phyloP scores from a whole-genome alignment of 2,797 vertebrate species.

The Anabas testudineus region DNA sequence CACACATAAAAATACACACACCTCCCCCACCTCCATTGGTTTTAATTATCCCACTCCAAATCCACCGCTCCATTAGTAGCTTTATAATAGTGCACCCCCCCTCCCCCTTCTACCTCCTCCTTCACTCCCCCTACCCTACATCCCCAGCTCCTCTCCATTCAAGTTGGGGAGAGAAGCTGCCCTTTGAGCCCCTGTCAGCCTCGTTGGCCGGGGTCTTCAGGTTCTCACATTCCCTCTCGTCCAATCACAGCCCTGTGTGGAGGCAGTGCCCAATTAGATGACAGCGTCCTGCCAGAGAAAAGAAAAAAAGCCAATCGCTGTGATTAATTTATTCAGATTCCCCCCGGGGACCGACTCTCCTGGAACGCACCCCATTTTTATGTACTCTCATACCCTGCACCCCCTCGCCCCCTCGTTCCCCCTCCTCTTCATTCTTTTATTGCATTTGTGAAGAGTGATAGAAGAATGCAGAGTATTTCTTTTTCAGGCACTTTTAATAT shows the following conservation, averaged over 20 bases:
- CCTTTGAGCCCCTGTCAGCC: constrained; percentile 88
- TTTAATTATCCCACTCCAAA: constrained; percentile 87
- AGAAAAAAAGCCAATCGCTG: constrained; percentile 86
- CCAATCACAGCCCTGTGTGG: constrained; percentile 76
- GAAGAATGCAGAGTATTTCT: constrained; percentile 87
- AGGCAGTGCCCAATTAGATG: constrained; percentile 85
- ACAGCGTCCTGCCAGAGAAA: constrained; percentile 59
- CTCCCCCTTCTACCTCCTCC: constrained; percentile 42
- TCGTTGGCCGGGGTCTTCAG: constrained; percentile 87
- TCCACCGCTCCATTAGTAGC: constrained; percentile 82
- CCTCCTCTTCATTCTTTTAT: constrained; percentile 79
- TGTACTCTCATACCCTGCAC: constrained; percentile 50
- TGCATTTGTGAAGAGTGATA: constrained; percentile 81
- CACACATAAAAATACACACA: constrained; percentile 52
- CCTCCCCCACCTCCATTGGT: constrained; percentile 58
- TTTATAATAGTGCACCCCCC: constrained; percentile 79
- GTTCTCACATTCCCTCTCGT: constrained; percentile 90
- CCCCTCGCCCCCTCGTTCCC: constrained; percentile 29
- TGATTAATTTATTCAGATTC: constrained; percentile 91
- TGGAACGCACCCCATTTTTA: constrained; percentile 76
- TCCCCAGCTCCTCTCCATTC: constrained; percentile 80
- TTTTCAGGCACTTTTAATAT: constrained; percentile 86
- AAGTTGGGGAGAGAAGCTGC: constrained; percentile 79
- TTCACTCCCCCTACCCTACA: too few species aligned
- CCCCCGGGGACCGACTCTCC: constrained; percentile 70